These are phyloP conservation scores for Leptonema lineaticorne DNA, from an alignment of 1,140 invertebrate genomes.

Conservation along the genomic window DNA sequence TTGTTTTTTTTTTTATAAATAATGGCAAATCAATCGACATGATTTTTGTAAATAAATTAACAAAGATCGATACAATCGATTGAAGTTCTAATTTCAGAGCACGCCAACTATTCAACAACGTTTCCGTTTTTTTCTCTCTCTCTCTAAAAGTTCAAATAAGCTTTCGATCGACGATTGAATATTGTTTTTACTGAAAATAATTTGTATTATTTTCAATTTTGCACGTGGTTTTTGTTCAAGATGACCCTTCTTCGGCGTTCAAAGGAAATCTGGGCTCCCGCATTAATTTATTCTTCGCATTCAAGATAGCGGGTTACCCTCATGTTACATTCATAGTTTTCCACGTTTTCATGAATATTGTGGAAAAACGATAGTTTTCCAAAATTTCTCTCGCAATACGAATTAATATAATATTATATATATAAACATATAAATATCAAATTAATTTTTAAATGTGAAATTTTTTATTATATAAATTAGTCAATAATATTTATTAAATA, in stretches of 20 bases:
- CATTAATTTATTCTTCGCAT: conserved; percentile 23
- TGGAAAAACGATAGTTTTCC: conserved; percentile 10
- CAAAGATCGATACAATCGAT: neutral
- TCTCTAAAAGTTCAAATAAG: neutral
- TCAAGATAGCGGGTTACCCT: conserved; percentile 26
- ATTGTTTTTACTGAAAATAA: too few relatives aligned
- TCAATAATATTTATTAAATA: too few relatives aligned
- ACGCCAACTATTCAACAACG: too few relatives aligned
- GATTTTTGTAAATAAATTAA: conserved; percentile 3
- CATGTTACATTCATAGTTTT: conserved; percentile 30
- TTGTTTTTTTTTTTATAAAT: too few relatives aligned
- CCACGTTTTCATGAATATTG: conserved; percentile 1
- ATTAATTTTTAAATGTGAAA: too few relatives aligned
- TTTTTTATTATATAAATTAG: too few relatives aligned
- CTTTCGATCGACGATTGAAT: neutral
- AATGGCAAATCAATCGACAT: too few relatives aligned
- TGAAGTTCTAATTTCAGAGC: too few relatives aligned
- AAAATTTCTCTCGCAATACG: too few relatives aligned
- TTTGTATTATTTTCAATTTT: neutral
- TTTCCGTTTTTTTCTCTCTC: too few relatives aligned
- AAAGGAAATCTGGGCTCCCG: conserved; percentile 11
- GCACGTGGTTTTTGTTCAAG: neutral
- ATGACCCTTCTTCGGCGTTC: conserved; percentile 2
- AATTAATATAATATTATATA: too few relatives aligned
- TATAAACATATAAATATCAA: too few relatives aligned